phyloP scores from a whole-genome alignment of 64 coral and sea anemone species.

The Astreopora myriophthalma region DNA sequence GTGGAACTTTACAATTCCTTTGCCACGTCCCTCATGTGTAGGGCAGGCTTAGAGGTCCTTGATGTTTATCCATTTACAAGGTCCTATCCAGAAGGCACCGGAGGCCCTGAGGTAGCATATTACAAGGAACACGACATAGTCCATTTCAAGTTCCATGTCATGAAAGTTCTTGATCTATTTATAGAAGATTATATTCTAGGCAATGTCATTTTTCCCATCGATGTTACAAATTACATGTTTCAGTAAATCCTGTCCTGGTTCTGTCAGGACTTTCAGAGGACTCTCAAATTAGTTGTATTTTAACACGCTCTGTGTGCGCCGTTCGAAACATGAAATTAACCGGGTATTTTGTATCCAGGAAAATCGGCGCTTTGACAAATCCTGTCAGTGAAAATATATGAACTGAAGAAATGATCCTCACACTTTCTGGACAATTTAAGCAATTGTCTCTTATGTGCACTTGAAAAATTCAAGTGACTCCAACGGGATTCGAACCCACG shows the following conservation, averaged over 20 bases:
- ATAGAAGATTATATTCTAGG: constrained; percentile 72
- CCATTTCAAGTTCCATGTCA: constrained; percentile 87
- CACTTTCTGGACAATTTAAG: no score
- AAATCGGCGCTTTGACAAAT: no score
- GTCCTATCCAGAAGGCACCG: constrained; percentile 84
- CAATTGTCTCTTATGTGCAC: no score
- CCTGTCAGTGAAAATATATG: no score
- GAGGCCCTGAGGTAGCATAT: constrained; percentile 83
- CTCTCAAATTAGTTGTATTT: no score
- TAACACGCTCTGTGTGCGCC: no score
- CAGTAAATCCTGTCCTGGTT: constrained; percentile 25
- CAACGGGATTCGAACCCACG: no score
- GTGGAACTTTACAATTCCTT: constrained; percentile 80
- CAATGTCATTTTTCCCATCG: constrained; percentile 54
- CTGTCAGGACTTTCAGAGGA: no score
- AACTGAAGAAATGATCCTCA: no score
- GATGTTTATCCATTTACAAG: constrained; percentile 91
- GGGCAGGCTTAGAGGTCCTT: constrained; percentile 82
- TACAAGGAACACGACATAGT: constrained; percentile 95
- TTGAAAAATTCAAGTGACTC: no score
- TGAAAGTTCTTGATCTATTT: constrained; percentile 72
- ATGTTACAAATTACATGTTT: constrained; percentile 78
- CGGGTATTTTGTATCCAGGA: no score
- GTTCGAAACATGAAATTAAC: no score
- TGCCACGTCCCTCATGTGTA: constrained; percentile 79